Evolutionary conservation across 2,113 vertebrate species (phyloP), one percentile per base, ranked within the genome.

Genomic region (Promerops cafer): DNA sequence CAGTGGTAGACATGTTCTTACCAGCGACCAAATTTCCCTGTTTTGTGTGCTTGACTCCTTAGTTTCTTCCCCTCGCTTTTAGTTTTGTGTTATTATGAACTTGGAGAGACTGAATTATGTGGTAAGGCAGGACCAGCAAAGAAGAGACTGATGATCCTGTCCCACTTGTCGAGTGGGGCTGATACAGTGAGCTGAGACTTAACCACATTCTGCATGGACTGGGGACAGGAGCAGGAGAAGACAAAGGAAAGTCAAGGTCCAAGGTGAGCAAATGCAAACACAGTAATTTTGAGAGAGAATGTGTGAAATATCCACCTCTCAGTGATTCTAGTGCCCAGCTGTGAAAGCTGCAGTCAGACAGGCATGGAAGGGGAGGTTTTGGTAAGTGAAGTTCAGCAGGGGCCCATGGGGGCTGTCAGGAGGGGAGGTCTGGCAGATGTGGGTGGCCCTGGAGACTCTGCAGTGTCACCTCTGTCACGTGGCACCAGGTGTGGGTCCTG

Each of bases 311-410:
- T 39, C 21, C 31, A 14, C 3, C 10, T 96, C 39, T 92, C n/a
- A 65, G 61, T 83, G 90, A 65, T 96, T 85, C 30, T 75, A 98
- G 98, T 49, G 97, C 56, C 97, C 95, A 5, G 97, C 97, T 76
- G 95, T 98, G 98, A 98, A 97, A 97, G 95, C 96, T 47, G 45
- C 98, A 68, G 96, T 95, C 54, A 97, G 95, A 71, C 90, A 91
- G 98, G 97, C 23, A 96, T 89, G 63, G 97, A 98, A 92, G 93
- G 96, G 19, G 94, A 98, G 52, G 97, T 90, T 56, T 56, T 64
- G 53, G 0, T 5, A 27, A 47, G 21, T 16, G 31, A 23, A 54
- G 42, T 42, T 78, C 17, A n/a, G 17, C 1, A 2, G 40, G 10
- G 19, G 3, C 24, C 27, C 4, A 1, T 44, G 31, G 33, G 19